phyloP scores from a whole-genome alignment of 30 jellyfish, hydroid and myxozoan genomes.

The Catostylus mosaicus region DNA sequence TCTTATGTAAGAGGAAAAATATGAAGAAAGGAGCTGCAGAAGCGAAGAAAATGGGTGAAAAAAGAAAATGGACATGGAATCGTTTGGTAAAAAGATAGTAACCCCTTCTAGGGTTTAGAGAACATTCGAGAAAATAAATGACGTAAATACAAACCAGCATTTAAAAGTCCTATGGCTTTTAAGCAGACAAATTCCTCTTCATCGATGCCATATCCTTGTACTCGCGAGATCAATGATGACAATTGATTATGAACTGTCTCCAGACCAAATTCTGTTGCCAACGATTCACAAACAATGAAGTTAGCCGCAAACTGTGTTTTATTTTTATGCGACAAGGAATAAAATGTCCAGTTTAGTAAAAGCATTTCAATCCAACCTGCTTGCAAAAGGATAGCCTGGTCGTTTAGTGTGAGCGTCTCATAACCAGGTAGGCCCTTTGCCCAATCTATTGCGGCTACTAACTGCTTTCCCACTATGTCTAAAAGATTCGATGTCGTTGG shows the following conservation, averaged over 20 bases:
- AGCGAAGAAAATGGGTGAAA: no score
- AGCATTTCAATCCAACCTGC: conserved; percentile 97
- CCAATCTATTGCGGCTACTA: conserved; percentile 92
- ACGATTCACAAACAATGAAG: conserved; percentile 46
- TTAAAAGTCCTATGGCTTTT: conserved; percentile 88
- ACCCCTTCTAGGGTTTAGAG: no score
- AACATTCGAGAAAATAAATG: not conserved
- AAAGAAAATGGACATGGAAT: no score
- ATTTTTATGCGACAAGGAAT: conserved; percentile 46
- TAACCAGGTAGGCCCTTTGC: conserved; percentile 96
- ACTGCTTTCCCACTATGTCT: conserved; percentile 71
- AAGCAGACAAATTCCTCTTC: conserved; percentile 91
- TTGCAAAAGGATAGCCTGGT: conserved; percentile 89
- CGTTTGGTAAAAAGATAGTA: no score
- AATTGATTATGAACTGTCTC: conserved; percentile 76
- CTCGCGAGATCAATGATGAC: conserved; percentile 68
- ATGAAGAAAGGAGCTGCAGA: no score
- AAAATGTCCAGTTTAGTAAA: conserved; percentile 80
- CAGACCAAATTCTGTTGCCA: conserved; percentile 61
- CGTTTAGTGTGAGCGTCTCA: conserved; percentile 75
- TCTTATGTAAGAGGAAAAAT: no score
- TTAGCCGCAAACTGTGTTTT: conserved; percentile 67
- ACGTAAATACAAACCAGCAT: conserved; percentile 77
- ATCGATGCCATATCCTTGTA: conserved; percentile 72
- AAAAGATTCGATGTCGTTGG: conserved; percentile 68